phyloP scores from a whole-genome alignment of 2,113 vertebrate genomes.

The Micromys minutus region DNA sequence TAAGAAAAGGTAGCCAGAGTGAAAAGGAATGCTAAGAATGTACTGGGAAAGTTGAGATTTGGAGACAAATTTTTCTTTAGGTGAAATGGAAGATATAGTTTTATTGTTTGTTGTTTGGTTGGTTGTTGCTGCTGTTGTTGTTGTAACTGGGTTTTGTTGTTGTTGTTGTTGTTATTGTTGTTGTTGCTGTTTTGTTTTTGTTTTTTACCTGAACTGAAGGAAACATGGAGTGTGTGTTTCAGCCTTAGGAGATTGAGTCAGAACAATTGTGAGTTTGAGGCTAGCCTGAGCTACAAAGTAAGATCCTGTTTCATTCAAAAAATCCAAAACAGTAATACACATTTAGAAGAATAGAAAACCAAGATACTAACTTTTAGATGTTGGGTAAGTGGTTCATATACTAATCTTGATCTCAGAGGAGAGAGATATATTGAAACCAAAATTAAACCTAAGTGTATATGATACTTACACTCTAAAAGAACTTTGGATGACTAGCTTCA shows the following conservation, averaged over 20 bases:
- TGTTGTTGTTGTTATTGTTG: not conserved
- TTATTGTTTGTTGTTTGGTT: no score
- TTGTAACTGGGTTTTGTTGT: no score
- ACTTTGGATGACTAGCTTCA: not conserved
- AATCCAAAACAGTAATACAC: not conserved
- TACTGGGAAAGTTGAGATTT: not conserved
- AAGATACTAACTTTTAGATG: not conserved
- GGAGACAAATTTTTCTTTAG: not conserved
- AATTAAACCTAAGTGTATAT: not conserved
- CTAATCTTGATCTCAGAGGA: not conserved
- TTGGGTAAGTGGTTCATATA: not conserved
- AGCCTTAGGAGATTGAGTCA: not conserved
- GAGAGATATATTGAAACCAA: not conserved
- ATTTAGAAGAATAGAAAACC: not conserved
- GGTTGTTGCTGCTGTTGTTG: no score
- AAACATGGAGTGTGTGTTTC: not conserved
- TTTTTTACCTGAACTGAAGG: not conserved
- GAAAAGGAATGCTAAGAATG: not conserved
- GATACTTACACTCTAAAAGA: not conserved
- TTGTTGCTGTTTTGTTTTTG: not conserved
- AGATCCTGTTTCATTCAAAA: not conserved
- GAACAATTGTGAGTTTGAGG: not conserved
- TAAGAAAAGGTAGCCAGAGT: not conserved
- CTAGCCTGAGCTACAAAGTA: not conserved
- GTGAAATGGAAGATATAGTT: not conserved